Base-by-base conservation (phyloP, 2,797 vertebrate species). In the Acipenser ruthenus region DNA sequence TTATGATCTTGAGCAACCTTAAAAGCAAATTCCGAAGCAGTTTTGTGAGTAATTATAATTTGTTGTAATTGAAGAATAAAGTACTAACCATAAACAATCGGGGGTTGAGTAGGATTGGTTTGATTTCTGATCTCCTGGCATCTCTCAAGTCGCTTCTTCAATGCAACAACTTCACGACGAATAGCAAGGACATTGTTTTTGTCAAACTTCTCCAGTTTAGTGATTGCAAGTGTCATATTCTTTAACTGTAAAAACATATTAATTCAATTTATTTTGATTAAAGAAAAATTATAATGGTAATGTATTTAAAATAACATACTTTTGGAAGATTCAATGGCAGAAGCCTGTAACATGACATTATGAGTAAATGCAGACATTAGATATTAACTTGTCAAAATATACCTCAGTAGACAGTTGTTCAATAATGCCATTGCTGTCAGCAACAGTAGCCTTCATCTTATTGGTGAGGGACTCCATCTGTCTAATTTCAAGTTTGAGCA, bases 151-250 rank as follows among this genome's bases (percentile, higher is more conserved):
- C 69, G 79, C 11, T 70, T 73, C 75, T 87, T 87, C 64, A 91
- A 81, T 69, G 73, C 66, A 0, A 0, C 8, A 15, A 91, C 75
- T 74, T 91, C 78, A 51, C 79, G 75, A 13, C 83, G 86, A 75
- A 91, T 87, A 65, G 68, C 75, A 61, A 90, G 82, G 64, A 90
- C 72, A 2, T 91, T 90, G 77, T 80, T 84, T 80, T 88, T 86
- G 79, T 91, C 88, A 69, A 89, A 64, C 0, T 77, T 83, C 71
- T 90, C 86, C 1, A 89, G 71, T 23, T 82, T 73, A 72, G 82
- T 79, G 51, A 89, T 83, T 71, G 88, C 63, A 68, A 87, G 62
- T 71, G 79, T 90, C 78, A 88, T 73, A 82, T 63, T 63, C 23
- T 63, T 23, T 10, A 63, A 11, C 61, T 63, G 61, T 63, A 23